Percentiles rank a stretch among this genome's conserved stretches.
Evolutionary conservation across 2,797 vertebrate species (phyloP).

Genomic region (Xenops minutus): DNA sequence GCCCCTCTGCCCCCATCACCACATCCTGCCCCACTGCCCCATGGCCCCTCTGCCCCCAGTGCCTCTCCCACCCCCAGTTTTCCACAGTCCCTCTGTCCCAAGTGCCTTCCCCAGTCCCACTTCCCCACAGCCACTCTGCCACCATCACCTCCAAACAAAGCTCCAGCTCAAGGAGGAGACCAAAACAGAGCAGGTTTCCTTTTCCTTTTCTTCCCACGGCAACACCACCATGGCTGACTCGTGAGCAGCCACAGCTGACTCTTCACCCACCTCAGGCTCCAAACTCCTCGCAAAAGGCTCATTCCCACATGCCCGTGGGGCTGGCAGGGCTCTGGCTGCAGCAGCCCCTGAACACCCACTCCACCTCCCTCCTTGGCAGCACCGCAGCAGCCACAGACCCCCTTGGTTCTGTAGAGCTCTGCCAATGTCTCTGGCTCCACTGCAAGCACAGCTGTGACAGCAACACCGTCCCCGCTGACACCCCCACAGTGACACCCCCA

Average conservation of each 20-base stretch:
- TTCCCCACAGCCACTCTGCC: background rate
- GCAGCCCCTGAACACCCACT: background rate
- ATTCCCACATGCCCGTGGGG: accelerated
- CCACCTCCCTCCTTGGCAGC: background rate
- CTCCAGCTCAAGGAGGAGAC: background rate
- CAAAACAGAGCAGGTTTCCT: background rate
- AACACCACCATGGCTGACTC: accelerated
- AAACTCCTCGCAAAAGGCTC: background rate
- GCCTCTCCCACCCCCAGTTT: background rate
- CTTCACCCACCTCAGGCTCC: accelerated
- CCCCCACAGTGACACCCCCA: background rate
- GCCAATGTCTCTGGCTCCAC: accelerated
- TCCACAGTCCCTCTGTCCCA: background rate
- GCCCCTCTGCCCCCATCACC: background rate
- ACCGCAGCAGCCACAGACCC: background rate
- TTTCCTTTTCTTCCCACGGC: background rate
- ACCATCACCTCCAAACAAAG: accelerated
- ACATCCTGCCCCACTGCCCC: background rate
- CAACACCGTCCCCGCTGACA: background rate
- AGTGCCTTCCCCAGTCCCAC: background rate
- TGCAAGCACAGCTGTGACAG: background rate
- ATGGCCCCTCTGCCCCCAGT: background rate
- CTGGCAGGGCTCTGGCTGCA: background rate
- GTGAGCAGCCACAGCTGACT: accelerated
- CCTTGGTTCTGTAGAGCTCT: accelerated